Evolutionary conservation across 2,888 invertebrate genomes (phyloP), one percentile per base, ranked within the genome.

Genomic region (Meteorus cinctellus): DNA sequence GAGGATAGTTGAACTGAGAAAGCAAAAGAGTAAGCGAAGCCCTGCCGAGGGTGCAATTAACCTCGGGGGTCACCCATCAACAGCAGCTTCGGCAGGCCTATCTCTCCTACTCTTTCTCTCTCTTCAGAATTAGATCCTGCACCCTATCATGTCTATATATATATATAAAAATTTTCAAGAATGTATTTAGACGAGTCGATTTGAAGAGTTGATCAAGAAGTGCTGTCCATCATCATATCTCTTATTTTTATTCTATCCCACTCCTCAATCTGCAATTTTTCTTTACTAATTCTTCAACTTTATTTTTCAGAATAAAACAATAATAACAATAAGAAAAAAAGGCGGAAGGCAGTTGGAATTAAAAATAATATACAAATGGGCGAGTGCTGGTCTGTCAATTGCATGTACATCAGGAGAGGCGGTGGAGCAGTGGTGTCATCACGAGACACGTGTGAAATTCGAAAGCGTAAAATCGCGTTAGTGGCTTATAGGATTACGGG

Each of bases 401-500:
- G 82, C 80, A 78, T 82, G 83, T 84, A 84, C 84, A 84, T 84
- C 82, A 84, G 12, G 77, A 69, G 81, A 83, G 84, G 82, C 82
- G 83, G 84, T 78, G 80, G 82, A 81, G 83, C 83, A 80, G 78
- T 66, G 76, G 71, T 77, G 79, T 80, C 80, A 84, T 82, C 83
- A 82, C 82, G 84, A 85, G 84, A 84, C 84, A 82, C 82, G 84
- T 72, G 81, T 79, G 78, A 79, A 82, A 86, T 86, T 83, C 80
- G 83, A 84, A 86, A 86, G 87, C 86, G 85, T 87, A 81, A 88
- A 88, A 88, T 88, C 87, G 83, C 81, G 85, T 88, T 86, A 87
- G 78, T 78, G 81, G 84, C 84, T 85, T 85, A 86, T 80, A 81
- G 81, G 86, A 87, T 87, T 86, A 86, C 78, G 80, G 81, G 84